Conservation (phyloP, 2,113 vertebrate genomes). For the Eublepharis macularius region DNA sequence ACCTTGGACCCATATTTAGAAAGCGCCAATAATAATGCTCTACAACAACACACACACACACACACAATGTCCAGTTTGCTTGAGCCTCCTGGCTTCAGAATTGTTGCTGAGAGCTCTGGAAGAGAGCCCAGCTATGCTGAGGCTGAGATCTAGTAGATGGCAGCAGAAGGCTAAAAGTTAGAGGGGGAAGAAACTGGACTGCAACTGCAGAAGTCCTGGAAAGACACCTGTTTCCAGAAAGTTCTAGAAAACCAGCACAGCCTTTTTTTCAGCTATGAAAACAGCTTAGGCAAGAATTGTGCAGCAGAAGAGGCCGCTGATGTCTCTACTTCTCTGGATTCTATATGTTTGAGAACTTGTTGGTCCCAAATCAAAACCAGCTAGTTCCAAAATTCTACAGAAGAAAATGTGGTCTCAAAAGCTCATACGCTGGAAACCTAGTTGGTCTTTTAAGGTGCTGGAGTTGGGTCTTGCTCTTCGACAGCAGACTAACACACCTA, state of each 20-base stretch:
- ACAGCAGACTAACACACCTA: no score
- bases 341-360: not conserved
- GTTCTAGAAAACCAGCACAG: not conserved
- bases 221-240: slow-evolving; percentile 73
- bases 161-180: slow-evolving; percentile 20
- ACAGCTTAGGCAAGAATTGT: accelerated
- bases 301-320: not conserved
- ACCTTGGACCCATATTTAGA: no score
- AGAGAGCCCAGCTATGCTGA: slow-evolving; percentile 10
- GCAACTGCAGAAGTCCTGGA: slow-evolving; percentile 76
- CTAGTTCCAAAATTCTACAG: not conserved
- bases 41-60: no score
- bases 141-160: slow-evolving; percentile 15
- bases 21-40: no score
- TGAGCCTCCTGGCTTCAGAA: slow-evolving; percentile 76
- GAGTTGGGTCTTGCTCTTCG: no score
- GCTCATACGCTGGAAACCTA: no score
- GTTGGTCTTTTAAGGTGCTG: no score
- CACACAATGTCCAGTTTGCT: no score
- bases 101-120: slow-evolving; percentile 72
- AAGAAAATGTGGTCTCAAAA: accelerated
- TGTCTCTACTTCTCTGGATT: no score
- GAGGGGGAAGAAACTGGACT: slow-evolving; percentile 2
- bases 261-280: not conserved
- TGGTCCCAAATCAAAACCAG: not conserved